These are phyloP conservation scores for Danio jaintianensis DNA, from an alignment of 2,797 vertebrate genomes.

Conservation along the genomic window DNA sequence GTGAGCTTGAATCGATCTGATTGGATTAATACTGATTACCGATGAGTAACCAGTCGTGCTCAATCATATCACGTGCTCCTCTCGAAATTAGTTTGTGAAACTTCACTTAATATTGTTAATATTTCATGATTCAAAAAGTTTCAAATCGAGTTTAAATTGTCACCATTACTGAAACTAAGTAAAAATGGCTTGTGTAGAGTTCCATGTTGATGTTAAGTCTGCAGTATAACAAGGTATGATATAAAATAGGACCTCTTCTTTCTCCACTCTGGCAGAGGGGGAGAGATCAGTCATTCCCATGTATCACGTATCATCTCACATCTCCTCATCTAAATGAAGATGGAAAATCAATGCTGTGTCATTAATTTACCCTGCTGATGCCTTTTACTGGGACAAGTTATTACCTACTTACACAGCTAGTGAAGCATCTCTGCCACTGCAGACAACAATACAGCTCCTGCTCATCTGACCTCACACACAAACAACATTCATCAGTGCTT, in stretches of 20 bases:
- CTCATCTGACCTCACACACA: background rate
- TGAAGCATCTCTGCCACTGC: conserved; percentile 65
- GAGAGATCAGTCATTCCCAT: conserved; percentile 49
- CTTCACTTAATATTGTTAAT: too few relatives aligned
- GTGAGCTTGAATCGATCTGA: too few relatives aligned
- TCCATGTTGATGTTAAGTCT: background rate
- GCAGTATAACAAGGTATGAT: conserved; percentile 1
- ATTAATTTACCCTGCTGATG: conserved; percentile 78
- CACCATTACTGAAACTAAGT: too few relatives aligned
- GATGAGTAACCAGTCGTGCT: too few relatives aligned
- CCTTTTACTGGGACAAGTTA: conserved; percentile 83
- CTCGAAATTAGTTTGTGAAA: too few relatives aligned
- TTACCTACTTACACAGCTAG: conserved; percentile 81
- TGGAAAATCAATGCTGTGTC: conserved; percentile 77
- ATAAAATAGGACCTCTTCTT: conserved; percentile 23
- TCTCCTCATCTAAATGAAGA: conserved; percentile 81
- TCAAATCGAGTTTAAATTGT: too few relatives aligned
- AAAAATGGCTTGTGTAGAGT: background rate
- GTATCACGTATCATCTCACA: conserved; percentile 69
- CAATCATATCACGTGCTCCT: too few relatives aligned
- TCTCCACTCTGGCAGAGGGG: conserved; percentile 27
- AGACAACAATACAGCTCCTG: conserved; percentile 16
- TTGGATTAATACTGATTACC: too few relatives aligned
- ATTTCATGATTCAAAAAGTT: too few relatives aligned
- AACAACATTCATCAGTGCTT: background rate